These are phyloP conservation scores for Euthynnus affinis DNA, from an alignment of 2,797 vertebrate species.

Conservation along the genomic window DNA sequence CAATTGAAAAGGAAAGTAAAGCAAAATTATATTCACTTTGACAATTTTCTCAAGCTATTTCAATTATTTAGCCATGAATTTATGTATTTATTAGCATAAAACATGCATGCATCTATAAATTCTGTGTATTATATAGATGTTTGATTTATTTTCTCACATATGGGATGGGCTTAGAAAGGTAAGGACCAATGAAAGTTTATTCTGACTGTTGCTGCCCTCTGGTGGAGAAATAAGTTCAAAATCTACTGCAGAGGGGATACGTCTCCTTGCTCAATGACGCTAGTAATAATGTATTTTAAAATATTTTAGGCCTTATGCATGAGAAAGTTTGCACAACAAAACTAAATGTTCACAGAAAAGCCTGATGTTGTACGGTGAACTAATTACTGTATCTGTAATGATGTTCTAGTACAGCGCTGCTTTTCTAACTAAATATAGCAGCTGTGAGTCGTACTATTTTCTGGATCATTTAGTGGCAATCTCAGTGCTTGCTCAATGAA, in stretches of 20 bases:
- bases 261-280: background rate
- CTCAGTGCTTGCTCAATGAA: constrained; percentile 9
- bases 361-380: constrained; percentile 2
- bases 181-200: constrained; percentile 34
- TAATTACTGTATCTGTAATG: constrained; percentile 14
- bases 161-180: constrained; percentile 6
- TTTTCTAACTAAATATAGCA: constrained; percentile 27
- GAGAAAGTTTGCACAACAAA: constrained; percentile 6
- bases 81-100: background rate
- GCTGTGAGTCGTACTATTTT: constrained; percentile 8
- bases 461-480: constrained; percentile 32
- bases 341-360: constrained; percentile 7
- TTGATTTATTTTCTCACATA: constrained; percentile 18
- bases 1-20: background rate
- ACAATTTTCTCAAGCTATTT: constrained; percentile 14
- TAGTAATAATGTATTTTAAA: constrained; percentile 2
- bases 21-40: background rate
- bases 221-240: constrained; percentile 58
- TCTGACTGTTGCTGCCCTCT: constrained; percentile 80
- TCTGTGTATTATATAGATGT: background rate
- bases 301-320: background rate
- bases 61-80: background rate
- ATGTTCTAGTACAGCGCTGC: constrained; percentile 9
- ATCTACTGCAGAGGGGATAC: background rate
- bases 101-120: background rate